Base-by-base conservation (phyloP, 2,113 vertebrate genomes). In the Nansenia antarctica region DNA sequence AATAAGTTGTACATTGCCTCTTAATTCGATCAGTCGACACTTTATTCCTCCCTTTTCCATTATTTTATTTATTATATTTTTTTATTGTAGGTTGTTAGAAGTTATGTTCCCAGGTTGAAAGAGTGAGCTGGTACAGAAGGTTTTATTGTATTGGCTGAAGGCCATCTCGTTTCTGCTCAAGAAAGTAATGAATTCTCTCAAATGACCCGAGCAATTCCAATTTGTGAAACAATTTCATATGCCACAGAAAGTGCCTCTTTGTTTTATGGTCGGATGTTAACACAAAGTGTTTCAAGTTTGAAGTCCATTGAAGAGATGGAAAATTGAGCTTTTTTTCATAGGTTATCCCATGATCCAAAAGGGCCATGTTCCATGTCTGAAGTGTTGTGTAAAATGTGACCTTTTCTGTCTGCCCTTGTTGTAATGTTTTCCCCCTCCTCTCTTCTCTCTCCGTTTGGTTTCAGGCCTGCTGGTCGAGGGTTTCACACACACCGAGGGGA, bases 131-230 rank as follows among this genome's bases (percentile, higher is more conserved):
- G 67, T 73, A 35, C 67, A 67, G 70, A 47, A 61, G 70, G 74
- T 82, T 90, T 90, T 90, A 89, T 87, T 85, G 76, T 55, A 62
- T 80, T 87, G 79, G 78, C 82, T 72, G 53, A 45, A 63, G 75
- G 78, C 85, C 82, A 87, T 81, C 77, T 85, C 67, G 70, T 83
- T 87, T 78, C 80, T 79, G 72, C n/a, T 70, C 77, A 42, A 80
- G 68, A 84, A 86, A 82, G 81, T 82, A 87, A 80, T 86, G 68
- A 87, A 86, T 83, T 85, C 53, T 82, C 79, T 78, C 45, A 82
- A 85, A 89, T 87, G 80, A 86, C 79, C 82, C 61, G 63, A 80
- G 81, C 75, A 74, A 85, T 81, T 84, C 76, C 68, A 76, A 82
- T 86, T 85, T 85, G 77, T 79, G 68, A 58, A 70, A 85, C 73